These are phyloP conservation scores for Chionomys nivalis DNA, from an alignment of 2,113 vertebrate species.

Conservation along the genomic window DNA sequence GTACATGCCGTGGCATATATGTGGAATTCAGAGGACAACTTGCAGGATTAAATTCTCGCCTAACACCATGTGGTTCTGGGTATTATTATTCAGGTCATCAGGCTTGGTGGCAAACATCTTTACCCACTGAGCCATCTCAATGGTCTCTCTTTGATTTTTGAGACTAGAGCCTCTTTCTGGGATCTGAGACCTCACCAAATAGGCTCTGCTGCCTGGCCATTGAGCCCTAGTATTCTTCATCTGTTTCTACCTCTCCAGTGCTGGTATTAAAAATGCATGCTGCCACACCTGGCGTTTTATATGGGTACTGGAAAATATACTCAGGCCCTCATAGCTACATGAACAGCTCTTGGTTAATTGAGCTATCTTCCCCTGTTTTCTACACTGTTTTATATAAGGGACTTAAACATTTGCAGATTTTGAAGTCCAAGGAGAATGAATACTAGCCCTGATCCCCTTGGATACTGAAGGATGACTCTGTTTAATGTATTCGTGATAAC, in stretches of 20 bases:
- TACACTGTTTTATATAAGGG: not conserved
- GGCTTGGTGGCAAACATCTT: not conserved
- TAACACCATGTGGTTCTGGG: not conserved
- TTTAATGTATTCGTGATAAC: not conserved
- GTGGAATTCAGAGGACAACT: not conserved
- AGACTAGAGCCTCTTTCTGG: not conserved
- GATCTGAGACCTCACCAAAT: not conserved
- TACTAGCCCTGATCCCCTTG: not conserved
- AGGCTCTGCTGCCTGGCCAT: not conserved
- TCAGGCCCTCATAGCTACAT: not conserved
- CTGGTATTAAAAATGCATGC: not conserved
- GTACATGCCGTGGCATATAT: not conserved
- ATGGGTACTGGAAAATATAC: not conserved
- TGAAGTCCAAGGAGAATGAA: not conserved
- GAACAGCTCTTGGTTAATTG: not conserved
- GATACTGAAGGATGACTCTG: not conserved
- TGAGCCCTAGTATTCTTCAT: not conserved
- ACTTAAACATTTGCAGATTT: not conserved
- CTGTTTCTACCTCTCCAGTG: not conserved
- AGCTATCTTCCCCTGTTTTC: not conserved
- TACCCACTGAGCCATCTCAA: not conserved
- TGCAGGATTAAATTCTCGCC: not conserved
- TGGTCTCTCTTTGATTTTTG: not conserved
- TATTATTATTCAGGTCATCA: not conserved
- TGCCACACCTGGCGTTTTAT: not conserved